Conservation (phyloP, 2,797 vertebrate species). For the Enteromius radiatus region DNA sequence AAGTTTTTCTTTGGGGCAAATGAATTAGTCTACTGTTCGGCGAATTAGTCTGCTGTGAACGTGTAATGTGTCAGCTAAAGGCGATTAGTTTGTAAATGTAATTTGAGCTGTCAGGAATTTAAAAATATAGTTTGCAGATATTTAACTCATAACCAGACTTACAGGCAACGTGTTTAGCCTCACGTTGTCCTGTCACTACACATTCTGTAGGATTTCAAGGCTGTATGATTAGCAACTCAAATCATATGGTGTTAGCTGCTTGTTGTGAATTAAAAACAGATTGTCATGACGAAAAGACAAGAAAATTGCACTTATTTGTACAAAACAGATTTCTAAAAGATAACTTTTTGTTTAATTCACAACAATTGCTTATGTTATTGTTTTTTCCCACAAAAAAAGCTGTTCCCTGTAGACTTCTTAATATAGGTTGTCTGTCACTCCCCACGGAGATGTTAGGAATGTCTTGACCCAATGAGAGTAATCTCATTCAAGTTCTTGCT, state of each 20-base stretch:
- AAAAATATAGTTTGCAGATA: constrained; percentile 67
- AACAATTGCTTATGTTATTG: neutral
- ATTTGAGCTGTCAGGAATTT: constrained; percentile 72
- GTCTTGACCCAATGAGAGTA: constrained; percentile 72
- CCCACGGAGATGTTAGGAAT: constrained; percentile 66
- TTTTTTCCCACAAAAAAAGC: constrained; percentile 5
- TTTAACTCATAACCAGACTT: constrained; percentile 47
- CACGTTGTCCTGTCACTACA: constrained; percentile 1
- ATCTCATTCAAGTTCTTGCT: constrained; percentile 71
- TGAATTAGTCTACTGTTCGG: constrained; percentile 76
- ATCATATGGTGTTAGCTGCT: neutral
- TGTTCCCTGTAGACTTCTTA: constrained; percentile 65
- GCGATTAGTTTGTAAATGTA: constrained; percentile 73
- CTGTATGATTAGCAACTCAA: neutral
- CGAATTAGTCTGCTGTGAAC: constrained; percentile 57
- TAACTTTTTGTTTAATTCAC: neutral
- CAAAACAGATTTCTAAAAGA: neutral
- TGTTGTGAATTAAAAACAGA: neutral
- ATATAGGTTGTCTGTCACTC: constrained; percentile 72
- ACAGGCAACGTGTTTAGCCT: constrained; percentile 15
- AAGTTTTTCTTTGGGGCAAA: constrained; percentile 67
- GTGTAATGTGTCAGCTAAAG: constrained; percentile 68
- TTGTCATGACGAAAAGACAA: neutral
- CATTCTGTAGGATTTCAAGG: neutral
- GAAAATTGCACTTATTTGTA: neutral